phyloP scores from a whole-genome alignment of 2,888 invertebrate species.

The Synergus itoensis region DNA sequence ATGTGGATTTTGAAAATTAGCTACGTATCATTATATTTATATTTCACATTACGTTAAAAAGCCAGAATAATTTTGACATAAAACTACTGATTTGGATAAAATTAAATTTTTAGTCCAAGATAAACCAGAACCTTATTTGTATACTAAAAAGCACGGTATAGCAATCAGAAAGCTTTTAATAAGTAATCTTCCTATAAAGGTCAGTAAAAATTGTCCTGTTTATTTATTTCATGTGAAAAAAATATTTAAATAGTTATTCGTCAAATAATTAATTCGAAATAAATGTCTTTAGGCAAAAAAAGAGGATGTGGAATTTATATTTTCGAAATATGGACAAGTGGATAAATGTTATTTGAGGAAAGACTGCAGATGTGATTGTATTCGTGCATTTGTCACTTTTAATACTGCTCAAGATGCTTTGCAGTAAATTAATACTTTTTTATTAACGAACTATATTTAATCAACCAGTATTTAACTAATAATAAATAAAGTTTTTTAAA shows the following conservation, averaged over 20 bases:
- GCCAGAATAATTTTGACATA: neutral
- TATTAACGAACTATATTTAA: neutral
- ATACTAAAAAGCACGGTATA: constrained; percentile 80
- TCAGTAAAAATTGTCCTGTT: constrained; percentile 65
- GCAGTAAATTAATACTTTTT: constrained; percentile 75
- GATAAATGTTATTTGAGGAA: constrained; percentile 80
- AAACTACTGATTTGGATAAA: neutral
- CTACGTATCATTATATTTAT: neutral
- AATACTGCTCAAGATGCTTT: constrained; percentile 80
- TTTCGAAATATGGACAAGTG: constrained; percentile 81
- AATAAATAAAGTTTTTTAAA: neutral
- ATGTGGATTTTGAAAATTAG: neutral
- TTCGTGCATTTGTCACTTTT: constrained; percentile 81
- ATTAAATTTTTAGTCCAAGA: neutral
- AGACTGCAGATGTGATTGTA: constrained; percentile 77
- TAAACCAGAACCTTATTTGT: constrained; percentile 2
- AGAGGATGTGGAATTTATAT: constrained; percentile 79
- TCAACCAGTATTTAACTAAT: neutral
- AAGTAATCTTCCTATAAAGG: constrained; percentile 81
- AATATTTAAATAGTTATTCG: neutral
- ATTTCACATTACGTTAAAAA: neutral
- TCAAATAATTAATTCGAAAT: neutral
- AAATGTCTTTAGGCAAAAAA: constrained; percentile 79
- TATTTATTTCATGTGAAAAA: constrained; percentile 27
- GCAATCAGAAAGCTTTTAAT: constrained; percentile 82